A percentile compares a stretch with the other conserved stretches of the same genome.
Conservation (phyloP, 2,113 vertebrate species). For the Pelmatolapia mariae region DNA sequence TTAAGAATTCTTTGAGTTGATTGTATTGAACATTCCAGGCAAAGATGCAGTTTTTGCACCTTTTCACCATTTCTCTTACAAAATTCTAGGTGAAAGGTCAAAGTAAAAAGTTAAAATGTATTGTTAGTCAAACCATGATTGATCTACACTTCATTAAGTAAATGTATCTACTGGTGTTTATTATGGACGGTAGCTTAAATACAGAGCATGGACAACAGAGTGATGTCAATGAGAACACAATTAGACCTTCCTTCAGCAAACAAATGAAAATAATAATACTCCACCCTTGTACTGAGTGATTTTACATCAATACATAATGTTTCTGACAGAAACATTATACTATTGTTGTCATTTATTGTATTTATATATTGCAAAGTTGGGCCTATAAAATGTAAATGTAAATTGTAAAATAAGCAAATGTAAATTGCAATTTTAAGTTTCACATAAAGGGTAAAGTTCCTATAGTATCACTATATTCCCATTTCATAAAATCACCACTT, state of each 20-base stretch:
- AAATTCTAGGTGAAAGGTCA: background rate
- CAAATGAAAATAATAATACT: constrained; percentile 31
- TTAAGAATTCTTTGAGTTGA: constrained; percentile 19
- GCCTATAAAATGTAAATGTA: background rate
- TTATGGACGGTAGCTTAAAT: background rate
- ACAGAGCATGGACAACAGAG: background rate
- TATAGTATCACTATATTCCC: background rate
- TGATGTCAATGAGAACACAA: background rate
- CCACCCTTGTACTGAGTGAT: constrained; percentile 28
- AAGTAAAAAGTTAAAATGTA: background rate
- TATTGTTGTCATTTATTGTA: background rate
- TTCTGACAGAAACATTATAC: background rate
- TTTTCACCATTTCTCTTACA: background rate
- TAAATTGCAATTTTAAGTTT: background rate
- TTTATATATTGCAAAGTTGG: background rate
- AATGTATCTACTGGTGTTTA: background rate
- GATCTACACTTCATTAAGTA: background rate
- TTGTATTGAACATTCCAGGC: constrained; percentile 7
- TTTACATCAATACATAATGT: background rate
- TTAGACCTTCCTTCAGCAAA: constrained; percentile 44
- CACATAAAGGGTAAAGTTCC: background rate
- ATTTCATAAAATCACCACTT: background rate
- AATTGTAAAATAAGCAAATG: background rate
- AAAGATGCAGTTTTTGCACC: constrained; percentile 2
- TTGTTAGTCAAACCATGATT: background rate